phyloP scores from a whole-genome alignment of 2,113 vertebrate genomes.

The Noturus placidus region DNA sequence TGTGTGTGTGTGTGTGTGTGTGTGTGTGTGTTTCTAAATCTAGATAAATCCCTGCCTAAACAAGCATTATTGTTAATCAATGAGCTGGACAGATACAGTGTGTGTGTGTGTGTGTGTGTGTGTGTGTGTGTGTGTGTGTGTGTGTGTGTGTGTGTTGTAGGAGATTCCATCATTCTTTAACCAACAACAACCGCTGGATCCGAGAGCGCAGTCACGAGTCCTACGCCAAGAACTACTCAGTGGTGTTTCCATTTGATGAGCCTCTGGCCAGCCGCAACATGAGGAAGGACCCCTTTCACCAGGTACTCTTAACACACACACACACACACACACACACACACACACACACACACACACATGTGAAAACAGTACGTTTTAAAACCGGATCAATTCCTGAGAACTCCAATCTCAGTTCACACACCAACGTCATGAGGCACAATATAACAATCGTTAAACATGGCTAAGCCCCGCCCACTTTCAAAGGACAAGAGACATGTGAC shows the following conservation, averaged over 20 bases:
- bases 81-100: background rate
- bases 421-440: background rate
- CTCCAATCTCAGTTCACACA: background rate
- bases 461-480: background rate
- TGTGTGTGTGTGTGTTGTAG: slow-evolving; percentile 60
- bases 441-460: background rate
- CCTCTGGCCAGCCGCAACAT: slow-evolving; percentile 87
- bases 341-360: background rate
- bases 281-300: slow-evolving; percentile 84
- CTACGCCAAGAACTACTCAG: slow-evolving; percentile 93
- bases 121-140: slow-evolving; percentile 1
- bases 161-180: slow-evolving; percentile 87
- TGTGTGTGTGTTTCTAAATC: background rate
- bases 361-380: background rate
- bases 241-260: slow-evolving; percentile 91
- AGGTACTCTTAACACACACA: slow-evolving; percentile 71
- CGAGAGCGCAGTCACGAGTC: slow-evolving; percentile 94
- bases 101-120: slow-evolving; percentile 5
- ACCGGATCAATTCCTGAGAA: background rate
- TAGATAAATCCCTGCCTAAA: background rate
- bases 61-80: background rate
- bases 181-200: slow-evolving; percentile 82
- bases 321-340: background rate
- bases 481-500: background rate
- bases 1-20: slow-evolving; percentile 33